A percentile compares a stretch with the other conserved stretches of the same genome.
Conservation (phyloP, 2,888 invertebrate genomes). For the Nezara viridula region DNA sequence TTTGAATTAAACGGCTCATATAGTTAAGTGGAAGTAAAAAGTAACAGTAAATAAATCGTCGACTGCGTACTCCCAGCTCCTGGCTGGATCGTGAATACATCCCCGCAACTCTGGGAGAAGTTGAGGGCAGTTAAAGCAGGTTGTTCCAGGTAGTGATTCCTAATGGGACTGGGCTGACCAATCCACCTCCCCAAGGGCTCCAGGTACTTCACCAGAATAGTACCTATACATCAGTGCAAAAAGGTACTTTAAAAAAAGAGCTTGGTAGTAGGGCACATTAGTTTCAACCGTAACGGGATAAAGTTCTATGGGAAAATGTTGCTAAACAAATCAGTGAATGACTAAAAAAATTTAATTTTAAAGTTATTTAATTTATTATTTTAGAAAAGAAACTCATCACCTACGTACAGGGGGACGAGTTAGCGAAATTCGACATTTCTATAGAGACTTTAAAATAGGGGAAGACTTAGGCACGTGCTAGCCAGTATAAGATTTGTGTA, state of each 20-base stretch:
- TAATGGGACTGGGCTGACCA: not conserved
- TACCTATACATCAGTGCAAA: not conserved
- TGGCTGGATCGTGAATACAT: not conserved
- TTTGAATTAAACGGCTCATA: no score
- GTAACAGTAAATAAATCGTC: not conserved
- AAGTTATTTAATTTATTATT: no score
- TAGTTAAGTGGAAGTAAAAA: no score
- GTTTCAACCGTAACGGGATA: not conserved
- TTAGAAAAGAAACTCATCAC: no score
- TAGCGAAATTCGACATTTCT: no score
- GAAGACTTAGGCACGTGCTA: no score
- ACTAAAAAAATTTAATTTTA: no score
- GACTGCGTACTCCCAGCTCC: not conserved
- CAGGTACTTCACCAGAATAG: not conserved
- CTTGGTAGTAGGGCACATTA: not conserved
- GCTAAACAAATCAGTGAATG: no score
- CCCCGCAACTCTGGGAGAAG: not conserved
- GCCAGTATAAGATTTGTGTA: no score
- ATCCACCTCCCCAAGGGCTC: not conserved
- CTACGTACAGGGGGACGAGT: no score
- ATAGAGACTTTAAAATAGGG: no score
- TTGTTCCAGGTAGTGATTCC: not conserved
- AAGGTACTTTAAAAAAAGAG: not conserved
- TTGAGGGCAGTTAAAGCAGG: not conserved
- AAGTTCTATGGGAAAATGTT: not conserved